Evolutionary conservation across 2,888 invertebrate species (phyloP).

Genomic region (Gerris lacustris): DNA sequence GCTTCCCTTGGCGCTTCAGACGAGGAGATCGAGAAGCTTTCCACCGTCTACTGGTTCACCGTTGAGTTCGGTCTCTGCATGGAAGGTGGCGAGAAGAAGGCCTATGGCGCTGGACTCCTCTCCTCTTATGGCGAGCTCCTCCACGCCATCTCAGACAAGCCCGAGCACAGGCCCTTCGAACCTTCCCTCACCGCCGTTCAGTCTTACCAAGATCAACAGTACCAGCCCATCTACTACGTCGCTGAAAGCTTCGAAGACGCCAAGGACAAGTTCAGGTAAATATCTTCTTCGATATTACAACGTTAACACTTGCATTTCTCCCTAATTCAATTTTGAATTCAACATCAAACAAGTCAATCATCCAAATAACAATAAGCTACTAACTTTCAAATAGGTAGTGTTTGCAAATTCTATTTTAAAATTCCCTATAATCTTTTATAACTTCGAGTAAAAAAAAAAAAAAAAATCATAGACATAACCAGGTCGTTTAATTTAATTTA

Average conservation of each 20-base stretch:
- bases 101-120: constrained; percentile 93
- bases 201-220: constrained; percentile 89
- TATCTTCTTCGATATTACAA: constrained; percentile 26
- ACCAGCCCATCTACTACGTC: constrained; percentile 94
- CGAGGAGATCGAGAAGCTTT: constrained; percentile 84
- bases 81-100: constrained; percentile 83
- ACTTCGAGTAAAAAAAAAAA: too few species aligned
- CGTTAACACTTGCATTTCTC: too few species aligned
- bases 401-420: too few species aligned
- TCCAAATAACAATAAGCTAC: too few species aligned
- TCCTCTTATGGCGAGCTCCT: constrained; percentile 94
- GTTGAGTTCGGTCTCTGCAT: constrained; percentile 97
- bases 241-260: constrained; percentile 97
- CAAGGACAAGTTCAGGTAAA: constrained; percentile 87
- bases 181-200: constrained; percentile 83
- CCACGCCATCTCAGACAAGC: constrained; percentile 87
- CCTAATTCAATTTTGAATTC: too few species aligned
- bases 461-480: too few species aligned
- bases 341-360: too few species aligned
- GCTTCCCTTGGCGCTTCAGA: constrained; percentile 92
- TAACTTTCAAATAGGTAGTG: too few species aligned
- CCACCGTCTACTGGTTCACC: constrained; percentile 97
- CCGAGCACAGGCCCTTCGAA: constrained; percentile 84
- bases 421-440: too few species aligned
- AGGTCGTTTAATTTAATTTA: too few species aligned